Conservation (phyloP, 2,888 invertebrate species). For the Spodoptera littoralis region DNA sequence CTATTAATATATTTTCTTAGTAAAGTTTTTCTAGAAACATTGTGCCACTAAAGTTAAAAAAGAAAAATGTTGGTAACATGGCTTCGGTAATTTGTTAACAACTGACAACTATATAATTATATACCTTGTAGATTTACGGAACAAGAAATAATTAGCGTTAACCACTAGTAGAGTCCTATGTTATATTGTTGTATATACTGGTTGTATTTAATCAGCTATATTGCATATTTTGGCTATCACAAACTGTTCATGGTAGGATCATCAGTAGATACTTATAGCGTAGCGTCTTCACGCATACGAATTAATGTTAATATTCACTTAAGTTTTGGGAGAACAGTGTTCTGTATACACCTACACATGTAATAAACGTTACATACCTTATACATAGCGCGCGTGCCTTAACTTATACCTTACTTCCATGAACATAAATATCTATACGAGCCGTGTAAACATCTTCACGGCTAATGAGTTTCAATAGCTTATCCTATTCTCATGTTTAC, state of each 20-base stretch:
- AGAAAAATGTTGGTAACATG: too few species aligned
- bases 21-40: too few species aligned
- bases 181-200: background rate
- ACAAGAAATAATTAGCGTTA: background rate
- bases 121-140: background rate
- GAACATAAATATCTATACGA: slow-evolving; percentile 9
- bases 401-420: slow-evolving; percentile 7
- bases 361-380: slow-evolving; percentile 6
- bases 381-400: background rate
- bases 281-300: too few species aligned
- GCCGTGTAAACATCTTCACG: slow-evolving; percentile 17
- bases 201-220: slow-evolving; percentile 19
- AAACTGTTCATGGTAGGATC: slow-evolving; percentile 8
- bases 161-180: background rate
- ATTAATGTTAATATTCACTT: too few species aligned
- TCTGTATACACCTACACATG: background rate
- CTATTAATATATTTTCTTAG: too few species aligned
- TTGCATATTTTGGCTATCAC: slow-evolving; percentile 8
- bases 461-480: slow-evolving; percentile 27
- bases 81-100: too few species aligned
- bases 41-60: too few species aligned
- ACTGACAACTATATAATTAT: too few species aligned
- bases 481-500: slow-evolving; percentile 2
- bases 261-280: too few species aligned
- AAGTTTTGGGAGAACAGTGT: background rate